Percentiles rank a stretch among this genome's conserved stretches.
Evolutionary conservation across 1,140 invertebrate genomes (phyloP).

Genomic region (Megathymus violae): DNA sequence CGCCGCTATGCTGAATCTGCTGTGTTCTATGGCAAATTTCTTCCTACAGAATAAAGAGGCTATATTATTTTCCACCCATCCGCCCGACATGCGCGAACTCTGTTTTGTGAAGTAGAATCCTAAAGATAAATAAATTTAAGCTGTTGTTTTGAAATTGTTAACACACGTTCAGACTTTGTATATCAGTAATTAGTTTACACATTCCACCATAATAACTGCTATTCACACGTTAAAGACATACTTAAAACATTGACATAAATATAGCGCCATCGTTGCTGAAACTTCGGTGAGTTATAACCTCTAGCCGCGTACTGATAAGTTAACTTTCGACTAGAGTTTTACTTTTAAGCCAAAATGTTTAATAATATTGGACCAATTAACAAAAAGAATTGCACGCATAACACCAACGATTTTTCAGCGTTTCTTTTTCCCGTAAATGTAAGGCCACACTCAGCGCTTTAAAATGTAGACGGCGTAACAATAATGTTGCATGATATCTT

Average conservation of each 20-base stretch:
- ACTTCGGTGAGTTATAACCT: neutral
- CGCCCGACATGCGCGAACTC: neutral
- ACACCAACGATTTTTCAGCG: too few species aligned
- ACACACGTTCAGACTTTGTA: neutral
- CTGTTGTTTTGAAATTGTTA: neutral
- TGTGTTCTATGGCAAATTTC: neutral
- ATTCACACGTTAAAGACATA: neutral
- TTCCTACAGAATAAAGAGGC: neutral
- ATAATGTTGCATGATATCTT: too few species aligned
- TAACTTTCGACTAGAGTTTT: too few species aligned
- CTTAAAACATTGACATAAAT: neutral
- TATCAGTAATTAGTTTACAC: slow-evolving; percentile 13
- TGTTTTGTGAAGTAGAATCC: neutral
- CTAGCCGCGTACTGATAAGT: too few species aligned
- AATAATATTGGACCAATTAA: too few species aligned
- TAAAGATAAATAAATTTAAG: neutral
- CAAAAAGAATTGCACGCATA: neutral
- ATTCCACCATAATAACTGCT: slow-evolving; percentile 1
- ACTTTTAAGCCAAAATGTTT: too few species aligned
- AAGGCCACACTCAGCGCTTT: too few species aligned
- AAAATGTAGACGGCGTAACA: too few species aligned
- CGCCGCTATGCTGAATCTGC: too few species aligned
- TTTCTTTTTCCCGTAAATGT: too few species aligned
- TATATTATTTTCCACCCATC: neutral
- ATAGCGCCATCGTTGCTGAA: neutral